A percentile compares a stretch with the other conserved stretches of the same genome.
Conservation (phyloP, 2,888 invertebrate species). For the Drosophila mettleri region DNA sequence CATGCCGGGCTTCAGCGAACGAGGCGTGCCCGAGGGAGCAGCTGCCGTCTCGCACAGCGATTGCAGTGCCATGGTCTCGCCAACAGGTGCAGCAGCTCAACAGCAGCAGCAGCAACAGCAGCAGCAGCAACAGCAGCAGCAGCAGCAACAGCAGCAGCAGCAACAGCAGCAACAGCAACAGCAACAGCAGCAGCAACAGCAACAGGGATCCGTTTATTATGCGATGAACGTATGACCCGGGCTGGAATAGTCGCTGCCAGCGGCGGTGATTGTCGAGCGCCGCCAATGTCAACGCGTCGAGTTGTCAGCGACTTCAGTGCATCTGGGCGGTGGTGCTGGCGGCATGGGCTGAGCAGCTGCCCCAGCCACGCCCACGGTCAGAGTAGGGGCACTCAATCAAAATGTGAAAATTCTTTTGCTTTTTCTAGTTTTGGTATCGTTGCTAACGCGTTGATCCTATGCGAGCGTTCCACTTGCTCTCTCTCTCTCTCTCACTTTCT, state of each 20-base stretch:
- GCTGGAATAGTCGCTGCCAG: constrained; percentile 84
- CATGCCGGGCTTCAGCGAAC: constrained; percentile 85
- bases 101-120: constrained; percentile 40
- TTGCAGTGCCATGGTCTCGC: constrained; percentile 81
- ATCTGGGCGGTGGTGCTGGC: constrained; percentile 61
- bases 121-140: constrained; percentile 50
- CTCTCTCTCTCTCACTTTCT: not conserved
- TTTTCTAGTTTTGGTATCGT: constrained; percentile 25
- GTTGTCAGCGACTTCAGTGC: constrained; percentile 83
- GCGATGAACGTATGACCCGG: constrained; percentile 94
- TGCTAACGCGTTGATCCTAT: constrained; percentile 54
- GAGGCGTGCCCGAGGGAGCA: constrained; percentile 91
- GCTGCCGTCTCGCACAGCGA: constrained; percentile 86
- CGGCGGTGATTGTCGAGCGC: constrained; percentile 83
- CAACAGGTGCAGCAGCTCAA: constrained; percentile 60
- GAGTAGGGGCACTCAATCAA: constrained; percentile 3
- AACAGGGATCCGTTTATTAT: constrained; percentile 88
- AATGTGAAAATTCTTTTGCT: constrained; percentile 7
- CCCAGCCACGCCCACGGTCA: constrained; percentile 16
- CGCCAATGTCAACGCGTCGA: constrained; percentile 84
- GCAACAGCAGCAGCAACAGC: constrained; percentile 48
- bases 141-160: constrained; percentile 46
- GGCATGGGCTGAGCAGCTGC: constrained; percentile 32
- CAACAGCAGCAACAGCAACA: constrained; percentile 48
- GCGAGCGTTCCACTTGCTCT: constrained; percentile 42